Conservation (phyloP, 92 coral and sea anemone genomes). For the Siderastrea siderea region DNA sequence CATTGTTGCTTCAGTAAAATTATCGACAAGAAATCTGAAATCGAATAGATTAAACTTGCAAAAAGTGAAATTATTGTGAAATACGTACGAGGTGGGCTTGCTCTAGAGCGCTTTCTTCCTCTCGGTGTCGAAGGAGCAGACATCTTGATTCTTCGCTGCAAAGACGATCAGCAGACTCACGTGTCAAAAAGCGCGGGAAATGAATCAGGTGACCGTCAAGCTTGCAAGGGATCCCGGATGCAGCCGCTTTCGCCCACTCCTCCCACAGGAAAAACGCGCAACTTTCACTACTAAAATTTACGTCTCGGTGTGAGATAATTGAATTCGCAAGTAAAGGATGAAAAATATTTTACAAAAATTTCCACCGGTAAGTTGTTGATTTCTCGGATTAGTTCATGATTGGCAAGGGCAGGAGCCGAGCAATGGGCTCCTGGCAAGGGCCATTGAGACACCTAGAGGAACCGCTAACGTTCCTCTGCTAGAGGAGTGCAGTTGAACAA, state of each 20-base stretch:
- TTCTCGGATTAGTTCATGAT: too few species aligned
- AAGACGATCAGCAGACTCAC: conserved; percentile 68
- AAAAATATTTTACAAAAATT: too few species aligned
- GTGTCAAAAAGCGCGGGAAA: conserved; percentile 99
- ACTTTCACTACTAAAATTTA: too few species aligned
- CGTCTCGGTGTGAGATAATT: too few species aligned
- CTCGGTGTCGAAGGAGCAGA: conserved; percentile 88
- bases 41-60: neutral
- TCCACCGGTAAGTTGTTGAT: too few species aligned
- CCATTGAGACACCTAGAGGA: too few species aligned
- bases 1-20: neutral
- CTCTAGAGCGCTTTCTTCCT: conserved; percentile 93
- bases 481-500: too few species aligned
- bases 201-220: conserved; percentile 32
- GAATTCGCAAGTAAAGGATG: too few species aligned
- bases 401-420: too few species aligned
- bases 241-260: neutral
- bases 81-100: conserved; percentile 84
- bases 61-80: neutral
- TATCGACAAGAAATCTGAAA: neutral
- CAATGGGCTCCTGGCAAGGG: too few species aligned
- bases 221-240: conserved; percentile 29
- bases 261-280: too few species aligned
- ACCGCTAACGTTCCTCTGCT: too few species aligned
- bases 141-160: conserved; percentile 61